These are phyloP conservation scores for Drosophila sucinea DNA, from an alignment of 1,140 invertebrate genomes.

Conservation along the genomic window DNA sequence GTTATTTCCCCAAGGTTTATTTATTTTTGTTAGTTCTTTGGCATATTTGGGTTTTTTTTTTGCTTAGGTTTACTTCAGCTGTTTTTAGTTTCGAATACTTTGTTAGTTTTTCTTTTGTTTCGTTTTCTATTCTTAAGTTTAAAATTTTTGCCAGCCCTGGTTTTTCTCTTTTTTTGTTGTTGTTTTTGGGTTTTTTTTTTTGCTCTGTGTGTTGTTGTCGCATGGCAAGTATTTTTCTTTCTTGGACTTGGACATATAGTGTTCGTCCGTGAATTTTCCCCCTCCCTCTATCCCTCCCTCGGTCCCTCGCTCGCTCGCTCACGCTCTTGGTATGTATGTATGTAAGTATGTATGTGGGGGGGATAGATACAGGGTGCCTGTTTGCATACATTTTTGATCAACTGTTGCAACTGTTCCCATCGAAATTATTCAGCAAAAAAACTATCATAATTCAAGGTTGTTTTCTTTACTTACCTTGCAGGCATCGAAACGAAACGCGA, in stretches of 20 bases:
- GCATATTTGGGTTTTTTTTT: slow-evolving; percentile 1
- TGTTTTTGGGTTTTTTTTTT: slow-evolving; percentile 18
- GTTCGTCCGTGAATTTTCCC: slow-evolving; percentile 77
- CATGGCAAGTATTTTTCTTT: slow-evolving; percentile 80
- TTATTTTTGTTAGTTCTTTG: background rate
- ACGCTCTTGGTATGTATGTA: background rate
- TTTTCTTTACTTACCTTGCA: slow-evolving; percentile 39
- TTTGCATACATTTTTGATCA: background rate
- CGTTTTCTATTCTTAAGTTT: slow-evolving; percentile 24
- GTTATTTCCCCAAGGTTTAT: background rate
- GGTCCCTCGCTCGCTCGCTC: slow-evolving; percentile 18
- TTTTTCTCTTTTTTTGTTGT: background rate
- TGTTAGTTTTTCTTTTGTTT: slow-evolving; percentile 4
- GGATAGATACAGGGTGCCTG: slow-evolving; percentile 40
- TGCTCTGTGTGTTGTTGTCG: slow-evolving; percentile 65
- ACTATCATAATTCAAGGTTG: slow-evolving; percentile 24
- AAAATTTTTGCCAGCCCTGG: slow-evolving; percentile 38
- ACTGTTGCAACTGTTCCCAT: slow-evolving; percentile 9
- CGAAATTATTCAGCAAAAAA: background rate
- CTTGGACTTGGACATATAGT: slow-evolving; percentile 79
- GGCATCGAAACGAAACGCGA: slow-evolving; percentile 36
- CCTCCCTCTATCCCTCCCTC: slow-evolving; percentile 1
- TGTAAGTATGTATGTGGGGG: background rate
- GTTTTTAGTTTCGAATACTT: background rate
- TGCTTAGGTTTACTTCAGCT: background rate